Percentiles rank a stretch among this genome's conserved stretches.
Conservation (phyloP, 2,888 invertebrate genomes). For the Drosophila subsilvestris region DNA sequence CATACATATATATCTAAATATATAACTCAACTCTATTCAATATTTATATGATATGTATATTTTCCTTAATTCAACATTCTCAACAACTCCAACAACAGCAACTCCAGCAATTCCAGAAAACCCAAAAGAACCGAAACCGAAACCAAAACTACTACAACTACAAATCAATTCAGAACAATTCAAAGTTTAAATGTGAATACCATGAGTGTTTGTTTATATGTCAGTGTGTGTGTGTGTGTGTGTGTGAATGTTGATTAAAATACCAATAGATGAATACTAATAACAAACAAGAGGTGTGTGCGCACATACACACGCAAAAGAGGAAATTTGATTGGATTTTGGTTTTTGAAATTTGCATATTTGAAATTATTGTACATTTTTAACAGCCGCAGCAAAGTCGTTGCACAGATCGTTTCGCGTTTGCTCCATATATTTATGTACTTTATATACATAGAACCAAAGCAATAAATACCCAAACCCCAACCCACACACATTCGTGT, state of each 20-base stretch:
- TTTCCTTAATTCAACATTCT: conserved; percentile 69
- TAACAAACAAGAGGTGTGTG: conserved; percentile 32
- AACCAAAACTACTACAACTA: conserved; percentile 39
- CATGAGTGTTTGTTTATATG: conserved; percentile 15
- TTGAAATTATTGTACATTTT: conserved; percentile 56
- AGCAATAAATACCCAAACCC: conserved; percentile 44
- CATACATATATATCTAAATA: conserved; percentile 69
- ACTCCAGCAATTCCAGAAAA: conserved; percentile 42
- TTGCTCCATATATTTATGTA: conserved; percentile 48
- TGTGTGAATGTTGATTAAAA: conserved; percentile 29
- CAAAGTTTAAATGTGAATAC: conserved; percentile 44
- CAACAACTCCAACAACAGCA: conserved; percentile 52
- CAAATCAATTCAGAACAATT: conserved; percentile 52
- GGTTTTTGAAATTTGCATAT: conserved; percentile 66
- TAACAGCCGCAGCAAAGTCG: conserved; percentile 47
- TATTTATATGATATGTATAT: conserved; percentile 78
- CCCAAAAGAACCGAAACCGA: conserved; percentile 33
- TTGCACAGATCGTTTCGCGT: conserved; percentile 61
- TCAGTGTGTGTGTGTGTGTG: conserved; percentile 27
- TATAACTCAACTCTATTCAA: conserved; percentile 78
- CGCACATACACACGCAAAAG: conserved; percentile 36
- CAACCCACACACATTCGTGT: conserved; percentile 55
- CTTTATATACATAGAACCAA: conserved; percentile 42
- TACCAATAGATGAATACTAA: conserved; percentile 37
- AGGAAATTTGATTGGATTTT: conserved; percentile 64